A percentile compares a stretch with the other conserved stretches of the same genome.
Evolutionary conservation across 2,797 vertebrate species (phyloP).

Genomic region (Leuciscus waleckii): DNA sequence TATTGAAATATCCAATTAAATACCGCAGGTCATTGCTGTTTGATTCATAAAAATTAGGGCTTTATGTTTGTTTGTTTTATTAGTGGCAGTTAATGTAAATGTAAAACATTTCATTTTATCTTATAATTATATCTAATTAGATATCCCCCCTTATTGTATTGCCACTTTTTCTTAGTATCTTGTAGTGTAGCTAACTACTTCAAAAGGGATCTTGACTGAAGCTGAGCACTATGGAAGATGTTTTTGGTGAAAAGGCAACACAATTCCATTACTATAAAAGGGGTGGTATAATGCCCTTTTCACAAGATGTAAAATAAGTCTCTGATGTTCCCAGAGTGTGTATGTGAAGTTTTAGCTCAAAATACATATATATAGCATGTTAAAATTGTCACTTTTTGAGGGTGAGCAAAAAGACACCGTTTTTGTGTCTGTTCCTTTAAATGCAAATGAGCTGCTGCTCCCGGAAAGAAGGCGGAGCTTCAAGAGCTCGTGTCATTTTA

Average conservation of each 20-base stretch:
- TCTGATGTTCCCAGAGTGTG: no score
- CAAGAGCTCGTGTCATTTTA: no score
- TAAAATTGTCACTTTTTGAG: no score
- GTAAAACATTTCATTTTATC: neutral
- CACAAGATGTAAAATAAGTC: no score
- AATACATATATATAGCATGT: no score
- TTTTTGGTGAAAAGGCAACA: neutral
- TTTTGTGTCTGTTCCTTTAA: no score
- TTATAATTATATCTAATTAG: neutral
- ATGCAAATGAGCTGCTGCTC: no score
- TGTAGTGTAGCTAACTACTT: neutral
- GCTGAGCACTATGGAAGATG: neutral
- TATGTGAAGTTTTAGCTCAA: no score
- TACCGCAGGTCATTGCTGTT: neutral
- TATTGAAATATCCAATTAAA: neutral
- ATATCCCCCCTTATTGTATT: neutral
- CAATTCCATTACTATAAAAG: neutral
- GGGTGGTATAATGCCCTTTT: no score
- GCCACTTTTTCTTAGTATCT: neutral
- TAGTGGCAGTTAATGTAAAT: neutral
- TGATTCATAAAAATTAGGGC: neutral
- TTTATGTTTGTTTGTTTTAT: neutral
- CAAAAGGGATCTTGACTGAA: neutral
- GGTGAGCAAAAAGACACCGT: no score
- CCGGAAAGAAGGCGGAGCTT: no score